A percentile compares a stretch with the other conserved stretches of the same genome.
phyloP scores from a whole-genome alignment of 2,797 vertebrate genomes.

The Liasis olivaceus region DNA sequence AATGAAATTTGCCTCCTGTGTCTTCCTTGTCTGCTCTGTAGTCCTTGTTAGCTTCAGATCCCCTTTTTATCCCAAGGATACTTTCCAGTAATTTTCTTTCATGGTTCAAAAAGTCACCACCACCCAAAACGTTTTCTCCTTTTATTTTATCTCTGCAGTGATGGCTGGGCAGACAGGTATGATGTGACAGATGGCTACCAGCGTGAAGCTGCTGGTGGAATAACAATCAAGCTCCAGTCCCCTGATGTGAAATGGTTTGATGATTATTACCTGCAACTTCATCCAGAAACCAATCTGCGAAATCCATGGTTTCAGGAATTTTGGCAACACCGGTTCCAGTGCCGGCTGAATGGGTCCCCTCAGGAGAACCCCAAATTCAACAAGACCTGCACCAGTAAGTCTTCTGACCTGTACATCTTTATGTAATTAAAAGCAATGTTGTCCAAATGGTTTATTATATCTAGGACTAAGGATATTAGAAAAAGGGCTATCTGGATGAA shows the following conservation, averaged over 20 bases:
- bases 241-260: constrained; percentile 98
- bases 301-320: constrained; percentile 99
- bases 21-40: neutral
- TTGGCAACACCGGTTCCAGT: constrained; percentile 98
- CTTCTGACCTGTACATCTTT: constrained; percentile 24
- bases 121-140: neutral
- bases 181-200: constrained; percentile 96
- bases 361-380: constrained; percentile 93
- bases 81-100: neutral
- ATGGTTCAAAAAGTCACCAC: neutral
- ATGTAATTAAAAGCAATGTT: neutral
- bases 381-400: constrained; percentile 94
- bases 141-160: constrained; percentile 76
- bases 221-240: constrained; percentile 98
- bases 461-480: neutral
- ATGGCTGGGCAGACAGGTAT: constrained; percentile 97
- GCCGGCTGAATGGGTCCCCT: constrained; percentile 87
- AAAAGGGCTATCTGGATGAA: rapidly evolving
- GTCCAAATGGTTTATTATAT: neutral
- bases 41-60: neutral
- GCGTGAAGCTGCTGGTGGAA: constrained; percentile 91
- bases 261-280: constrained; percentile 95
- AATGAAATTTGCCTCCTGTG: neutral
- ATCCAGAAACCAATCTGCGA: constrained; percentile 90
- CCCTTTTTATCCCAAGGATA: neutral